Conservation (phyloP, 2,888 invertebrate genomes). For the Andrena marginata region DNA sequence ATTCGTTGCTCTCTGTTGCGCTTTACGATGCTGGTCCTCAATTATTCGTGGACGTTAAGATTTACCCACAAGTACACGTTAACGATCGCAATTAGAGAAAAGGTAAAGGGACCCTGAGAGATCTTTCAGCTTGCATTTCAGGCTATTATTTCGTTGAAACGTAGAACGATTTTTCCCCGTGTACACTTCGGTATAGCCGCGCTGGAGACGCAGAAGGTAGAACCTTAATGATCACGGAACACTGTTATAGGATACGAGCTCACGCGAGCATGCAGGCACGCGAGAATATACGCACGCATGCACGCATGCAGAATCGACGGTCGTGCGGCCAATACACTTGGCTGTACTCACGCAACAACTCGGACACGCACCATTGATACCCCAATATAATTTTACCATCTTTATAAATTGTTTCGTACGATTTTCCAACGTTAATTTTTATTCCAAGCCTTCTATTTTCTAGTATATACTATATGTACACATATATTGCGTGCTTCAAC, state of each 20-base stretch:
- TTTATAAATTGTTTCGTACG: background rate
- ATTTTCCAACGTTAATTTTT: slow-evolving; percentile 1
- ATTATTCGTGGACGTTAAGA: too few relatives aligned
- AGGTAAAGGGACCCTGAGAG: too few relatives aligned
- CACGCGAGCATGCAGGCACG: slow-evolving; percentile 74
- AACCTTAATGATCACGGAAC: slow-evolving; percentile 72
- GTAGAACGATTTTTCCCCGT: background rate
- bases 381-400: slow-evolving; percentile 28
- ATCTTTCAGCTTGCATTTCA: too few relatives aligned
- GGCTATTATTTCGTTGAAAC: background rate
- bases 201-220: slow-evolving; percentile 25
- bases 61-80: too few relatives aligned
- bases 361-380: slow-evolving; percentile 40
- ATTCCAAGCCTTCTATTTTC: background rate
- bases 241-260: slow-evolving; percentile 63
- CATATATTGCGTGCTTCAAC: background rate
- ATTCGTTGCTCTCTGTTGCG: too few relatives aligned
- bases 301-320: slow-evolving; percentile 61
- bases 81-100: too few relatives aligned
- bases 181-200: background rate
- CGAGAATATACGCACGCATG: slow-evolving; percentile 63
- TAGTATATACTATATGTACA: too few relatives aligned
- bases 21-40: too few relatives aligned
- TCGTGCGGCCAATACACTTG: slow-evolving; percentile 58
- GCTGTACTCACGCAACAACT: slow-evolving; percentile 55